Percentiles rank a stretch among this genome's conserved stretches.
phyloP scores from a whole-genome alignment of 2,797 vertebrate species.

The Antrozous pallidus region DNA sequence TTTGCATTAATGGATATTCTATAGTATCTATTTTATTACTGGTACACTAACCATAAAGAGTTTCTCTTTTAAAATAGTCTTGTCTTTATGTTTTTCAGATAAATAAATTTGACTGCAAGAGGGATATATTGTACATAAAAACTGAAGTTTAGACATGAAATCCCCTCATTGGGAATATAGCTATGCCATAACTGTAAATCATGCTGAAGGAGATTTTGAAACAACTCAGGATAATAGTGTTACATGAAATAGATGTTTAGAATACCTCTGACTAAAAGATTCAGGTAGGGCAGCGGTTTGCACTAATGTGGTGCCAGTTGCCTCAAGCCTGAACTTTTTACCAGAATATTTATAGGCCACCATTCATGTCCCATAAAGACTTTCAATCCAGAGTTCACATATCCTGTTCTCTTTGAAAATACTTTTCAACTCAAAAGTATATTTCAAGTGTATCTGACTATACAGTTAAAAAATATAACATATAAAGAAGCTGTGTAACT shows the following conservation, averaged over 20 bases:
- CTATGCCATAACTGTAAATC: neutral
- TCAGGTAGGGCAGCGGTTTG: neutral
- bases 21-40: neutral
- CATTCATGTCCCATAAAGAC: neutral
- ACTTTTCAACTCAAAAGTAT: constrained; percentile 22
- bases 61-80: constrained; percentile 30
- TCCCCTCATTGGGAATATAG: neutral
- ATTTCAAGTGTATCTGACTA: constrained; percentile 37
- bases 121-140: neutral
- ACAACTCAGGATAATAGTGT: neutral
- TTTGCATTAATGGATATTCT: neutral
- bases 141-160: neutral
- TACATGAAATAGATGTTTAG: constrained; percentile 27
- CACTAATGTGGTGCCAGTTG: neutral
- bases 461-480: constrained; percentile 49
- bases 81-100: constrained; percentile 38
- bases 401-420: neutral
- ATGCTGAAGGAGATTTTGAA: constrained; percentile 1
- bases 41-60: neutral
- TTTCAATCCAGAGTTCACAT: neutral
- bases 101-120: neutral
- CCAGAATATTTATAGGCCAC: neutral
- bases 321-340: constrained; percentile 43
- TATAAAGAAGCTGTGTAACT: constrained; percentile 41
- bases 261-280: neutral